Base-by-base conservation (phyloP, 2,888 invertebrate species). In the Erebia palarica region DNA sequence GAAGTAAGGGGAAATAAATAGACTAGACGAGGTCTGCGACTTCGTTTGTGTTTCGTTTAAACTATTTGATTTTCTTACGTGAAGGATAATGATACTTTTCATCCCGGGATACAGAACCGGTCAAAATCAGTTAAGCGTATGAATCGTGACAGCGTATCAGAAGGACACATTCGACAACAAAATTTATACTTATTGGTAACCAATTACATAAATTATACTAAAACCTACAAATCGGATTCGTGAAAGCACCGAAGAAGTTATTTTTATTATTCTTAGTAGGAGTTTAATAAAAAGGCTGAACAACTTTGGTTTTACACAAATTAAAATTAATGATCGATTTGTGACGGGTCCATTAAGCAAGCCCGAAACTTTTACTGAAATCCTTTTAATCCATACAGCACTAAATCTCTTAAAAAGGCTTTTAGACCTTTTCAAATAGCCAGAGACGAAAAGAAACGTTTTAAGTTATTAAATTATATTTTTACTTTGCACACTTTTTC, bases 291-390 rank as follows among this genome's bases (percentile, higher is more conserved):
- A 44, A 18, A 44, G 21, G 57, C 66, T 21, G 14, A 27, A 51
- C 16, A 68, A 68, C 66, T 61, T 70, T 57, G 49, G 49, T 66
- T 67, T 70, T 68, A 51, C 57, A 63, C 59, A 69, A 72, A 73
- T 75, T 69, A 66, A 69, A 74, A 73, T 73, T 71, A 71, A 75
- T 68, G 71, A 75, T 75, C 67, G 75, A 73, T 73, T 73, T 65
- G 69, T 57, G 73, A 61, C 73, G 65, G 71, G 71, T 65, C 75
- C 75, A 73, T 75, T 75, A 75, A 68, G 59, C 69, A 44, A 59
- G 66, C 60, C 70, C 65, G 47, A 71, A 75, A 75, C 66, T 73
- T 75, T 75, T 73, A 66, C 59, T 69, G 65, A 75, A 75, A 69
- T 68, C 67, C 73, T 75, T 71, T 73, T 75, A 75, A 75, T 75